phyloP scores from a whole-genome alignment of 1,140 invertebrate genomes.

The Ylistrum balloti region DNA sequence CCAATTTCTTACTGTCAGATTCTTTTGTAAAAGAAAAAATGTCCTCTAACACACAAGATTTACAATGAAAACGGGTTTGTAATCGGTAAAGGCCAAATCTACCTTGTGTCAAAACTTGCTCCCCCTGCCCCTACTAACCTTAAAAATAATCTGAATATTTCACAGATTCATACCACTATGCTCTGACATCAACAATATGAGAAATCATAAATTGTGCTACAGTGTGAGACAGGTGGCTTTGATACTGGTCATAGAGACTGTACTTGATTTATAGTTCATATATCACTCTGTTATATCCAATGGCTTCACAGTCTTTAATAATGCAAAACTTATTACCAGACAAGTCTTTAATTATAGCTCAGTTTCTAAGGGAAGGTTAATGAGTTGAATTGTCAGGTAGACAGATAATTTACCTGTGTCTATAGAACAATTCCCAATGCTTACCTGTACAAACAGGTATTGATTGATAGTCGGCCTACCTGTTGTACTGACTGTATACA shows the following conservation, averaged over 20 bases:
- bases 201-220: too few relatives aligned
- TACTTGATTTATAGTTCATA: background rate
- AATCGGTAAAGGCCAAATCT: too few relatives aligned
- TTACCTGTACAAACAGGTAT: conserved; percentile 38
- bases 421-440: conserved; percentile 4
- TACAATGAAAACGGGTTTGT: too few relatives aligned
- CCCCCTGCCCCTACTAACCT: too few relatives aligned
- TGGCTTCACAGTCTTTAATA: background rate
- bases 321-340: background rate
- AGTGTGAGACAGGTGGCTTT: too few relatives aligned
- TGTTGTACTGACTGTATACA: background rate
- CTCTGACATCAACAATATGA: too few relatives aligned
- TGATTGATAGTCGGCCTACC: background rate
- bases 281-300: background rate
- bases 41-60: too few relatives aligned
- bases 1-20: too few relatives aligned
- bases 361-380: conserved; percentile 33
- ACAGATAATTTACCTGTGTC: conserved; percentile 34
- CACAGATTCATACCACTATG: too few relatives aligned
- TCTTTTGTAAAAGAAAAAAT: too few relatives aligned
- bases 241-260: background rate
- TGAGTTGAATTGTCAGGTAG: conserved; percentile 14
- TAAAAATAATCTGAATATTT: too few relatives aligned
- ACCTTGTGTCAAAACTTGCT: too few relatives aligned
- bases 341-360: background rate